Base-by-base conservation (phyloP, 2,888 invertebrate genomes). In the Cephus rjabovi region DNA sequence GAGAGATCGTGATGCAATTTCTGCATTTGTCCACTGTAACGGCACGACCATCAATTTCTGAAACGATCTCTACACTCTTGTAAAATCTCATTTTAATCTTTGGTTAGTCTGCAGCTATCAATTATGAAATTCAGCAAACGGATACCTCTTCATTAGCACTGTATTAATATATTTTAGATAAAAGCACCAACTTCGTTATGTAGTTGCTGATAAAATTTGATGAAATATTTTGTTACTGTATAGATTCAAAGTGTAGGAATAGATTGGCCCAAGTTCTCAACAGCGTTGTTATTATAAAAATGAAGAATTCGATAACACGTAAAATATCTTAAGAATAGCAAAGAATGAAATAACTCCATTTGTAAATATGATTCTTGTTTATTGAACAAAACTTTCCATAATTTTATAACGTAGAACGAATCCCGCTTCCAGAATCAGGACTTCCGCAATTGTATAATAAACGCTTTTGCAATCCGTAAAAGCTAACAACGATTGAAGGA, bases 351-450 rank as follows among this genome's bases (percentile, higher is more conserved):
- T 23, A 56, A 56, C 9, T 56, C 56, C 23, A 23, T 56, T 56
- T 23, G 56, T 56, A 56, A 56, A 56, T 56, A 56, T 9, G 56
- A 56, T 56, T 23, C 23, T 77, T 69, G 76, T 77, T 82, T 77
- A 77, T 76, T 77, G 74, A 76, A 79, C 73, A 35, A 79, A 35
- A 71, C 71, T 70, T 71, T 35, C 40, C 73, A 56, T 77, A 79
- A 81, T 79, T 76, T 81, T 79, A 81, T 78, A 78, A 75, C 77
- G 77, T 76, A 69, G 77, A 78, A 80, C 71, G 75, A 75, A 73
- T 71, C 9, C 31, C 33, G 33, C 71, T 71, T 71, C 71, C 71
- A 71, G 71, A 71, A 71, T 15, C 71, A 33, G 12, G 34, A 11
- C 31, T 12, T 71, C 56, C 56, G 23, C 23, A 56, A 71, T 31